Conservation (phyloP, 2,113 vertebrate genomes). For the Lasiurus borealis region DNA sequence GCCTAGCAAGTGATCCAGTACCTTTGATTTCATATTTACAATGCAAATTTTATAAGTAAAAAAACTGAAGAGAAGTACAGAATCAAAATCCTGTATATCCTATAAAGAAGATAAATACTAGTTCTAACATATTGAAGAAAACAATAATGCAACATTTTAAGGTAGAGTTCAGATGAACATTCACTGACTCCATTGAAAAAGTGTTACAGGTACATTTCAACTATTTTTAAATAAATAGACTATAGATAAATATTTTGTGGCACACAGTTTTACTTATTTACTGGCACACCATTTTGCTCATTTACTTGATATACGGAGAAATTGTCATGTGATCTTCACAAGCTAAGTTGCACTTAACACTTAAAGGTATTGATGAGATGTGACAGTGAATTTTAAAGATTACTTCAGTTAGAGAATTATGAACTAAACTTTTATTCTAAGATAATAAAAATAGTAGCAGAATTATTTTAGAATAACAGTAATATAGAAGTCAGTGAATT, state of each 20-base stretch:
- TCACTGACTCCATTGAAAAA: neutral
- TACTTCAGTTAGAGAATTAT: neutral
- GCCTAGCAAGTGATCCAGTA: neutral
- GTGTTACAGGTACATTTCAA: neutral
- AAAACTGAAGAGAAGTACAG: neutral
- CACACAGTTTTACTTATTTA: neutral
- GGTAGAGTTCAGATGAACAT: neutral
- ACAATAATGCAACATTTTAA: neutral
- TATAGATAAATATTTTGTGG: neutral
- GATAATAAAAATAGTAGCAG: neutral
- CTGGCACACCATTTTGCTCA: neutral
- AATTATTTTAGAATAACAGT: neutral
- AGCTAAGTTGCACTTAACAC: neutral
- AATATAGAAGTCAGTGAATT: neutral
- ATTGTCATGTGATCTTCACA: neutral
- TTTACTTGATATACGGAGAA: neutral
- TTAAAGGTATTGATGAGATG: neutral
- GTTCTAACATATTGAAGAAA: neutral
- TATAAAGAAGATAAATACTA: neutral
- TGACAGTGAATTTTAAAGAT: neutral
- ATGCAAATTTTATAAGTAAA: conserved; percentile 13
- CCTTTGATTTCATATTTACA: neutral
- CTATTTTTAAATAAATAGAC: neutral
- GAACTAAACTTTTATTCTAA: neutral
- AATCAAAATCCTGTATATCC: neutral